These are phyloP conservation scores for Patella caerulea DNA, from an alignment of 2,888 invertebrate species.

Conservation along the genomic window DNA sequence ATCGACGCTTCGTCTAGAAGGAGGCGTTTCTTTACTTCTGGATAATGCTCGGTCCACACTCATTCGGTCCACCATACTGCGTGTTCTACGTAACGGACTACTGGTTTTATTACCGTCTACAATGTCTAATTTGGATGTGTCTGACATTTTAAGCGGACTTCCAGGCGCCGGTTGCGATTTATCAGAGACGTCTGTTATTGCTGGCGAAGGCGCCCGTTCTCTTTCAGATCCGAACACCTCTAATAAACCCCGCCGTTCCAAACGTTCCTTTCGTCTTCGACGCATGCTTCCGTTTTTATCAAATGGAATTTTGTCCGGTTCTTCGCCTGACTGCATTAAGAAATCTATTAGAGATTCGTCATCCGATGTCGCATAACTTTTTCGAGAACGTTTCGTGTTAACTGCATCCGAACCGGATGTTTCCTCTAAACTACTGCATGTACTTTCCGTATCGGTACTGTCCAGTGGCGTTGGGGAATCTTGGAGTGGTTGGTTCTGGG, in stretches of 20 bases:
- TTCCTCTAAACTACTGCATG: constrained; percentile 43
- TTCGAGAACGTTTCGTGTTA: constrained; percentile 39
- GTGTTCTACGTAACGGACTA: constrained; percentile 41
- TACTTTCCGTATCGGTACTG: constrained; percentile 40
- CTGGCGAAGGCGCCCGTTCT: constrained; percentile 64
- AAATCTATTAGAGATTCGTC: constrained; percentile 58
- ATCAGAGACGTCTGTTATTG: constrained; percentile 26
- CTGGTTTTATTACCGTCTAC: constrained; percentile 31
- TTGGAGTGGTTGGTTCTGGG: constrained; percentile 13
- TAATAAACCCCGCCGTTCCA: constrained; percentile 40
- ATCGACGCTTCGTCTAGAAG: constrained; percentile 34
- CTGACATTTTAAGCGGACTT: constrained; percentile 13
- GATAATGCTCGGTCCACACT: constrained; percentile 24
- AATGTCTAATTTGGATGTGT: constrained; percentile 38
- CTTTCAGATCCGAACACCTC: constrained; percentile 49
- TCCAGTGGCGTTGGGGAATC: constrained; percentile 22
- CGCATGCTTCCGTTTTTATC: constrained; percentile 61
- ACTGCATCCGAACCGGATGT: constrained; percentile 28
- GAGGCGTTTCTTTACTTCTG: constrained; percentile 20
- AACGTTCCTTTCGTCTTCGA: constrained; percentile 50
- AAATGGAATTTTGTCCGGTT: constrained; percentile 47
- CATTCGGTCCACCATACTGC: constrained; percentile 46
- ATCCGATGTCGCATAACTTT: constrained; percentile 49
- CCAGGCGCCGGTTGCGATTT: constrained; percentile 11
- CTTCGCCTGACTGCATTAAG: constrained; percentile 45